phyloP scores from a whole-genome alignment of 2,888 invertebrate genomes.

The Cheilosia urbana region DNA sequence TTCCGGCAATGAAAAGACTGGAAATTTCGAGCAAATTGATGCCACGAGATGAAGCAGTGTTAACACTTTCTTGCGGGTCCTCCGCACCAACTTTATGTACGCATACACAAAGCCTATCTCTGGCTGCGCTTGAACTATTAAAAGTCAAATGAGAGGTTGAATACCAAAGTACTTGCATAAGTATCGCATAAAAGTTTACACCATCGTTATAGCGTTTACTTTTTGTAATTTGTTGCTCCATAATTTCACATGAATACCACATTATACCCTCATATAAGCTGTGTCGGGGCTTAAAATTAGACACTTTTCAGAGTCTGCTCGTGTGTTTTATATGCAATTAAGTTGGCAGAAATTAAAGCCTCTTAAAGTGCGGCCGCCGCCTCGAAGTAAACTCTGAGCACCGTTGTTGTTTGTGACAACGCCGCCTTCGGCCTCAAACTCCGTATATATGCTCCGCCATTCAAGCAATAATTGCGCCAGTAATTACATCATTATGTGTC shows the following conservation, averaged over 20 bases:
- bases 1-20: neutral
- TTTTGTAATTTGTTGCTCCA: conserved; percentile 72
- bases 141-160: conserved; percentile 65
- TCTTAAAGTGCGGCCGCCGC: conserved; percentile 48
- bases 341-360: conserved; percentile 66
- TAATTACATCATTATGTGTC: conserved; percentile 75
- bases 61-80: neutral
- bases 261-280: conserved; percentile 58
- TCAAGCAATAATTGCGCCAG: conserved; percentile 73
- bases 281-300: conserved; percentile 60
- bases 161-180: conserved; percentile 66
- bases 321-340: conserved; percentile 70
- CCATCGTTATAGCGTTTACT: conserved; percentile 64
- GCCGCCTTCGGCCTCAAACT: conserved; percentile 21
- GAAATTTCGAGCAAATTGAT: conserved; percentile 1
- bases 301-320: conserved; percentile 61
- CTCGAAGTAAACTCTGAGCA: conserved; percentile 27
- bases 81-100: neutral
- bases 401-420: conserved; percentile 1
- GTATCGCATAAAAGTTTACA: conserved; percentile 70
- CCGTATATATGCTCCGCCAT: conserved; percentile 38
- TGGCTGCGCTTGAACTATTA: conserved; percentile 41
- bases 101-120: neutral
- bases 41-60: conserved; percentile 5
- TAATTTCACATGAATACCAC: conserved; percentile 69